Base-by-base conservation (phyloP, 2,797 vertebrate species). In the Meda fulgida region DNA sequence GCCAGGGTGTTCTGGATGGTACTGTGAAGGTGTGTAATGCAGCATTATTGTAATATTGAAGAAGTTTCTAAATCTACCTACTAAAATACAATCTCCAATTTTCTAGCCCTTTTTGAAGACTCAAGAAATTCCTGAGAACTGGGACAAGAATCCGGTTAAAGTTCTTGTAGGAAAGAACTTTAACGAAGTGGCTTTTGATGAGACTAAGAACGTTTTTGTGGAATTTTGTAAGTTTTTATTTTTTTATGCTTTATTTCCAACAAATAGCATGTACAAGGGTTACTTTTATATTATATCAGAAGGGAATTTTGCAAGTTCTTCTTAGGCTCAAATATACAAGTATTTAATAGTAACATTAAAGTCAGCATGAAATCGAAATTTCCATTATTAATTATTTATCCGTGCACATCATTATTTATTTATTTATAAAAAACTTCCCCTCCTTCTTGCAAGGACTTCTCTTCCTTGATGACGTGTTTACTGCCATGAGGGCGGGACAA, bases 161-260 rank as follows among this genome's bases (percentile, higher is more conserved):
- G 94, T 96, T 7, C 95, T 99, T 1, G 97, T 99, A 89, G 96
- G 96, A 85, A 97, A 97, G 92, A 99, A 98, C 88, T 99, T 99
- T 0, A 94, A 97, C 40, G 92, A 96, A 51, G 95, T 99, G 21
- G 97, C 94, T 1, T 96, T 96, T 0, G 97, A 98, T 0, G 94
- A 96, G 69, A 95, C 94, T 84, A 98, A 98, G 93, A 98, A 96
- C 0, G 97, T 98, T 70, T 98, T 99, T 65, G 94, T 99, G 67
- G 96, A 98, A 91, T 98, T 99, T 92, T 99, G 98, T 98, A 93
- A 97, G 97, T 55, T 7, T 16, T 40, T 3, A 5, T 10, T 3
- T 14, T 4, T 4, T 48, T 48, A 48, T 16, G 46, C 46, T 48
- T 48, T 48, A 48, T 48, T 48, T 16, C 16, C 46, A 48, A 48